phyloP scores from a whole-genome alignment of 2,888 invertebrate species.

The Sipha maydis region DNA sequence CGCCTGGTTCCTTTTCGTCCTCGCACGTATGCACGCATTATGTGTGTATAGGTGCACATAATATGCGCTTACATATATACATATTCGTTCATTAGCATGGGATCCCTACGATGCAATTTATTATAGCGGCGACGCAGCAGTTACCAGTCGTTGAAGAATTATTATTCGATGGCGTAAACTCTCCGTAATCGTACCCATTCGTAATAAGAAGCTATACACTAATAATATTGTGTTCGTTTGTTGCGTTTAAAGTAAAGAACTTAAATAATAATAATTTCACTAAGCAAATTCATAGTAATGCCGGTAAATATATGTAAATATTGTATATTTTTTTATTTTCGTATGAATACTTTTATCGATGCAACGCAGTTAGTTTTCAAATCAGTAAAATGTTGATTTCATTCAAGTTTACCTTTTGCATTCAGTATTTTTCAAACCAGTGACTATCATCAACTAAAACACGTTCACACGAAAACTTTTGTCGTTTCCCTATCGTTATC shows the following conservation, averaged over 20 bases:
- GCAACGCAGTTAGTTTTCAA: too few relatives aligned
- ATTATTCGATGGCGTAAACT: neutral
- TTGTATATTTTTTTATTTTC: too few relatives aligned
- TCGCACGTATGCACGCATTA: constrained; percentile 23
- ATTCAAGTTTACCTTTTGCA: neutral
- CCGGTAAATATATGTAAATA: too few relatives aligned
- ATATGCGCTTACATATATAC: neutral
- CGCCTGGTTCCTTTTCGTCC: constrained; percentile 30
- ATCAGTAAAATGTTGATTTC: neutral
- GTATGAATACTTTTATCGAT: too few relatives aligned
- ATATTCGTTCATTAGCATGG: constrained; percentile 5
- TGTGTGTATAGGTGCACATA: neutral
- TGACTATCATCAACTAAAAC: neutral
- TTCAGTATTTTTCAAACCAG: neutral
- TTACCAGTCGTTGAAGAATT: neutral
- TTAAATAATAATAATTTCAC: too few relatives aligned
- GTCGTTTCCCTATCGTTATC: neutral
- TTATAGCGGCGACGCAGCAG: neutral
- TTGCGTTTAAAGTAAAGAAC: too few relatives aligned
- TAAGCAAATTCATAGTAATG: too few relatives aligned
- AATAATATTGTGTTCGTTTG: too few relatives aligned
- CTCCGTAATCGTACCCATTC: neutral
- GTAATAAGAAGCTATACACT: neutral
- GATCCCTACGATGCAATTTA: neutral
- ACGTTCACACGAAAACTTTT: neutral